phyloP scores from a whole-genome alignment of 2,888 invertebrate genomes.

The Timema podura region DNA sequence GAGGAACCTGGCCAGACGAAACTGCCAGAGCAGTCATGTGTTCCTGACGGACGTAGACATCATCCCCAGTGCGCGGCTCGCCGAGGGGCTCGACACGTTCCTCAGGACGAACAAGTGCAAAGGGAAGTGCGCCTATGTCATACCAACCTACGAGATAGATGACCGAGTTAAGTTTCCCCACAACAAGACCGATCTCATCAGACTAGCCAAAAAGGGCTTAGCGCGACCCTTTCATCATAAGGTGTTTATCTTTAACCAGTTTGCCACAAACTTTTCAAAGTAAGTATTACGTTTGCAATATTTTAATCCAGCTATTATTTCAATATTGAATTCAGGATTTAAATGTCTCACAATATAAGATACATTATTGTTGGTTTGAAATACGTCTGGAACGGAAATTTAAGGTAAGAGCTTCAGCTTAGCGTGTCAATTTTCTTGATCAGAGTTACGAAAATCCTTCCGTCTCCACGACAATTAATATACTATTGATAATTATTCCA shows the following conservation, averaged over 20 bases:
- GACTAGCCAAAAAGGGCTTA: conserved; percentile 70
- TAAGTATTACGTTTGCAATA: conserved; percentile 43
- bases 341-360: neutral
- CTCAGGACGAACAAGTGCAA: conserved; percentile 39
- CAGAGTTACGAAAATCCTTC: too few relatives aligned
- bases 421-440: too few relatives aligned
- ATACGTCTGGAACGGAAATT: neutral
- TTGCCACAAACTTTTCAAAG: conserved; percentile 86
- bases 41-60: conserved; percentile 87
- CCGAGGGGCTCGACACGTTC: conserved; percentile 59
- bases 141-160: conserved; percentile 86
- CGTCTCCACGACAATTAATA: too few relatives aligned
- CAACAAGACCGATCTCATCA: conserved; percentile 73
- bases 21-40: conserved; percentile 67
- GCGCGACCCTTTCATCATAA: conserved; percentile 88
- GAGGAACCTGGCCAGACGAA: conserved; percentile 79
- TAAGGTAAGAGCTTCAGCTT: too few relatives aligned
- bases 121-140: conserved; percentile 75
- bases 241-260: conserved; percentile 89
- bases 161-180: conserved; percentile 71
- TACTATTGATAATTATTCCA: too few relatives aligned
- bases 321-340: too few relatives aligned
- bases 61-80: conserved; percentile 71
- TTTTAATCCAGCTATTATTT: too few relatives aligned
- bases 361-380: neutral